Evolutionary conservation across 30 jellyfish, hydroid and myxozoan genomes (phyloP), one percentile per base, ranked within the genome.

Genomic region (Hydra vulgaris): DNA sequence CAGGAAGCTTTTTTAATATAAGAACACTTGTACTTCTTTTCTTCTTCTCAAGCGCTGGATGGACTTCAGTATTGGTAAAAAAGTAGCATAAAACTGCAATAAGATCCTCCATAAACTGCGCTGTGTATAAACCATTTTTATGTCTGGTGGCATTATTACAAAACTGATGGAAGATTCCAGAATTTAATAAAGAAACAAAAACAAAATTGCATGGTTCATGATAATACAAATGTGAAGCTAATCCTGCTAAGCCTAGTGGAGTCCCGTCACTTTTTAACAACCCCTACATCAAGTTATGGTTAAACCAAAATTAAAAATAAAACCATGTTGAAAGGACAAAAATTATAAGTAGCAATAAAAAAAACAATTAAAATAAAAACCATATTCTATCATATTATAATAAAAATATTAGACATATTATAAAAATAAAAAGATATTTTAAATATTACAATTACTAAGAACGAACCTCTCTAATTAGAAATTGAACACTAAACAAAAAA

Each of bases 231-330:
- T 81, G 88, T 23, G 87, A 54, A 1, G 88, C 88, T 16, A 81
- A 21, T 17, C 88, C 88, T 21, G 88, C 88, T 18, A 81, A 54
- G 7, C 88, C 88, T 20, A 21, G 87, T 7, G 87, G 87, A 7
- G 71, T 22, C 7, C 88, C 87, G 4, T 7, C 18, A 23, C 7
- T 1, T 17, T 81, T 66, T 24, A 81, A 17, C 7, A 81, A 73
- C 20, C 87, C 54, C 87, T 81, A 75, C 18, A 56, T 15, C 71
- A n/a, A 15, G 18, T 15, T 15, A 15, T 17, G 7, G 27, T 23
- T 54, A n/a, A n/a, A n/a, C 18, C 17, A 18, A 25, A 73, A 22
- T 7, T n/a, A 25, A 5, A 25, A 25, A 3, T n/a, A n/a, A 73
- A 4, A 3, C 26, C 17, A n/a, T n/a, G 1, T n/a, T 66, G 26